phyloP scores from a whole-genome alignment of 2,888 invertebrate genomes.

The Isotomurus palustris region DNA sequence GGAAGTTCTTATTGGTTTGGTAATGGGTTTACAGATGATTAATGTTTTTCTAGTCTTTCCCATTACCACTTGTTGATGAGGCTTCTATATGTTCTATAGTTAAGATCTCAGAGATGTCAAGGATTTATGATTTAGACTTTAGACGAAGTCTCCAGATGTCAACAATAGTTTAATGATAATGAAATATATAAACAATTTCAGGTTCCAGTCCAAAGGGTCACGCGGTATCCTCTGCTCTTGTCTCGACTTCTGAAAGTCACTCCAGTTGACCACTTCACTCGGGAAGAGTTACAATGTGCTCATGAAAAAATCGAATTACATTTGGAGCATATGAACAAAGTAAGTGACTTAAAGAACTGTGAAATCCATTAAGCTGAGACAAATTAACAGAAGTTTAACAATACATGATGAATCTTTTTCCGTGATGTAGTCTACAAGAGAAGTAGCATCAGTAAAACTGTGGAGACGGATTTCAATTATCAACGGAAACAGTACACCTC shows the following conservation, averaged over 20 bases:
- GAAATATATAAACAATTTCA: conserved; percentile 50
- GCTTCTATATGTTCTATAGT: no score
- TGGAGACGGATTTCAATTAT: conserved; percentile 82
- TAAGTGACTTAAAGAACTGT: conserved; percentile 45
- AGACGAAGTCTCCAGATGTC: no score
- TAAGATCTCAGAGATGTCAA: background rate
- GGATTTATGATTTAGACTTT: background rate
- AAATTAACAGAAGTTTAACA: background rate
- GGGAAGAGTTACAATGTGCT: conserved; percentile 77
- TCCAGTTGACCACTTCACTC: conserved; percentile 68
- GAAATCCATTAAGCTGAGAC: background rate
- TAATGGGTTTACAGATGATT: no score
- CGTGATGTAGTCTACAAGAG: conserved; percentile 38
- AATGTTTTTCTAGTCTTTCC: no score
- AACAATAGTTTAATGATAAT: background rate
- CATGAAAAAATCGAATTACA: conserved; percentile 89
- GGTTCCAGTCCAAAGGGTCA: conserved; percentile 94
- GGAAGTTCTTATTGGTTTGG: no score
- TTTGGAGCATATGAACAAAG: conserved; percentile 87
- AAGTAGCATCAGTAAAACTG: conserved; percentile 56
- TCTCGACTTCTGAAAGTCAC: conserved; percentile 87
- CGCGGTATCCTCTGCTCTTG: conserved; percentile 89
- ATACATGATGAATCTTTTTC: conserved; percentile 13
- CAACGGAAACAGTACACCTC: conserved; percentile 51
- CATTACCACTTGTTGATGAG: no score